These are phyloP conservation scores for Pygocentrus nattereri DNA, from an alignment of 2,797 vertebrate species.

Conservation along the genomic window DNA sequence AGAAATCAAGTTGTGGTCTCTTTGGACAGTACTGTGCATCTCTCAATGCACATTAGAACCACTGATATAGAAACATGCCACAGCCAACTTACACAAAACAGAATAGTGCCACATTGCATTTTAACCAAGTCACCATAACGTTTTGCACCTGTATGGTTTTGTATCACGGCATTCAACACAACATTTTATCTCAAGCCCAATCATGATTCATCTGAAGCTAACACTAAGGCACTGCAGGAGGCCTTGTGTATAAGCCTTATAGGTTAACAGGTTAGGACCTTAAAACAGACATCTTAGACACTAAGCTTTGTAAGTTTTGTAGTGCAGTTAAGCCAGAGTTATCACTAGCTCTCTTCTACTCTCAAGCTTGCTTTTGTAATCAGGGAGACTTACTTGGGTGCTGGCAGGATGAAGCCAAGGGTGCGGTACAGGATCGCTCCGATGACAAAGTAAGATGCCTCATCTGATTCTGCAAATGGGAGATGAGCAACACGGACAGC, in stretches of 20 bases:
- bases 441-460: slow-evolving; percentile 93
- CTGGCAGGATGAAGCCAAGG: slow-evolving; percentile 90
- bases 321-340: background rate
- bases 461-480: slow-evolving; percentile 84
- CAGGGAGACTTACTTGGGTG: slow-evolving; percentile 84
- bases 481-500: slow-evolving; percentile 8
- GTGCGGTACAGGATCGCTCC: slow-evolving; percentile 96
- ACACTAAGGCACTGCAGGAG: background rate
- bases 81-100: no score
- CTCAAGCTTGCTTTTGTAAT: background rate
- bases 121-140: no score
- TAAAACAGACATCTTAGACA: slow-evolving; percentile 18
- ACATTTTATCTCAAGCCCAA: background rate
- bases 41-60: no score
- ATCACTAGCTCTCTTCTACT: slow-evolving; percentile 3
- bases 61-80: no score
- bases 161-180: no score
- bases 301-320: slow-evolving; percentile 16
- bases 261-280: slow-evolving; percentile 13
- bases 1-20: no score
- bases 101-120: no score
- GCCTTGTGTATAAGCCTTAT: background rate
- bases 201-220: background rate
- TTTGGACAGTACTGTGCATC: no score
- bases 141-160: no score